These are phyloP conservation scores for Callionymus lyra DNA, from an alignment of 2,113 vertebrate species.

Conservation along the genomic window DNA sequence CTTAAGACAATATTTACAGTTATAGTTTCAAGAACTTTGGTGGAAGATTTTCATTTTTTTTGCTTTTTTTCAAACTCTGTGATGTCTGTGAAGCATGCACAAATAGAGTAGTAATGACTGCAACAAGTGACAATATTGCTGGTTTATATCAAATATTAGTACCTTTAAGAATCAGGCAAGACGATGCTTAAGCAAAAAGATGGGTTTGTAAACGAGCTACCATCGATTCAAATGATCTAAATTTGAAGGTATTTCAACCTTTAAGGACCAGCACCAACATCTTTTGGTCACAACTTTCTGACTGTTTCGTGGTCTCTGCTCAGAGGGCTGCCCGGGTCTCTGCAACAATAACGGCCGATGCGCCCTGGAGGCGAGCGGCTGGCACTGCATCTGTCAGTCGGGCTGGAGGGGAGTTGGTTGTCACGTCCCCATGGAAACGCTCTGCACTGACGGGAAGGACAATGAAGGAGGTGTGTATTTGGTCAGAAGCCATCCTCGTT, in stretches of 20 bases:
- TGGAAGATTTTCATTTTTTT: slow-evolving; percentile 9
- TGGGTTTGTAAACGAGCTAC: too few species aligned
- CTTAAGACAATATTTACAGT: too few species aligned
- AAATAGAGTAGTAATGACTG: neutral
- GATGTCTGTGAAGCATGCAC: slow-evolving; percentile 59
- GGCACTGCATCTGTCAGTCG: slow-evolving; percentile 96
- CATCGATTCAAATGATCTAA: too few species aligned
- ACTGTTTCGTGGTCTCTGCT: too few species aligned
- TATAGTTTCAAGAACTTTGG: too few species aligned
- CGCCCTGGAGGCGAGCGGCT: slow-evolving; percentile 91
- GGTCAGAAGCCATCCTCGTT: too few species aligned
- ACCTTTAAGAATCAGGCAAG: too few species aligned
- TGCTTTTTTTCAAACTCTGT: slow-evolving; percentile 8
- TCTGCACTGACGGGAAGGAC: slow-evolving; percentile 93
- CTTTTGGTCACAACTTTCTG: too few species aligned
- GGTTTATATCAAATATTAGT: too few species aligned
- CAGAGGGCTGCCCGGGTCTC: slow-evolving; percentile 97
- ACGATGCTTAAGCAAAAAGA: too few species aligned
- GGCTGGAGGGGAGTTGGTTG: slow-evolving; percentile 95
- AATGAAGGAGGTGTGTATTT: slow-evolving; percentile 85
- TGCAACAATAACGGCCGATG: slow-evolving; percentile 98
- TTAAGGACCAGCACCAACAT: too few species aligned
- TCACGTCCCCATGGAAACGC: slow-evolving; percentile 96
- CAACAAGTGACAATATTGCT: neutral
- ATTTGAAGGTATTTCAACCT: too few species aligned